phyloP scores from a whole-genome alignment of 2,113 vertebrate genomes.

The Crocuta crocuta region DNA sequence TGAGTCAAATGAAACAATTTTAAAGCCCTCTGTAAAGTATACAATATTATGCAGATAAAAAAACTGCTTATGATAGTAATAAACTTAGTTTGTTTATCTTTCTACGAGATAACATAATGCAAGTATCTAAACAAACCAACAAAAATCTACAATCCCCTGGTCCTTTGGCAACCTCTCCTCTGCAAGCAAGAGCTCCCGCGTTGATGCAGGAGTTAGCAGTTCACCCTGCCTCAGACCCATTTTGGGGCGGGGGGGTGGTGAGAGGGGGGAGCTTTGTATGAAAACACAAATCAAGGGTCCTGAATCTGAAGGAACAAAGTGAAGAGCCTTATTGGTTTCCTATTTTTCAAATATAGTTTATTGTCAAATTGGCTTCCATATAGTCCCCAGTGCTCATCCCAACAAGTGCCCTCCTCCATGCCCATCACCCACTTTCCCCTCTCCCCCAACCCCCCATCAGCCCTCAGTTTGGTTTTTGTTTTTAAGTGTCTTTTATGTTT shows the following conservation, averaged over 20 bases:
- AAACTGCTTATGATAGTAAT: not conserved
- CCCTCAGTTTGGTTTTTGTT: too few species aligned
- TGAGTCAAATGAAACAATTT: conserved; percentile 12
- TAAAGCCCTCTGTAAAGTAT: not conserved
- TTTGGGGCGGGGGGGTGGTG: not conserved
- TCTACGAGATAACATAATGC: not conserved
- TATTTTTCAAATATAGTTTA: not conserved
- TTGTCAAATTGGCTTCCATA: too few species aligned
- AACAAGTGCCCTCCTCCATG: too few species aligned
- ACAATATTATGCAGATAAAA: not conserved
- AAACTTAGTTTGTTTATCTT: not conserved
- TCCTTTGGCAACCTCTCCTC: not conserved
- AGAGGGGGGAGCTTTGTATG: not conserved
- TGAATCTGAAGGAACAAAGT: not conserved
- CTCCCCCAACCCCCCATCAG: too few species aligned
- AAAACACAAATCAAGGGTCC: not conserved
- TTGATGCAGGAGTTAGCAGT: not conserved
- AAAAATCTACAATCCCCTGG: not conserved
- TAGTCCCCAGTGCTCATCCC: too few species aligned
- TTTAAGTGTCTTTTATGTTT: too few species aligned
- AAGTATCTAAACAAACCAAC: not conserved
- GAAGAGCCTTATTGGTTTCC: not conserved
- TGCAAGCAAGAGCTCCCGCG: not conserved
- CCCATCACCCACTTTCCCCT: too few species aligned
- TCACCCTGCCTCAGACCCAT: not conserved